phyloP scores from a whole-genome alignment of 2,888 invertebrate species.

The Julus scandinavius region DNA sequence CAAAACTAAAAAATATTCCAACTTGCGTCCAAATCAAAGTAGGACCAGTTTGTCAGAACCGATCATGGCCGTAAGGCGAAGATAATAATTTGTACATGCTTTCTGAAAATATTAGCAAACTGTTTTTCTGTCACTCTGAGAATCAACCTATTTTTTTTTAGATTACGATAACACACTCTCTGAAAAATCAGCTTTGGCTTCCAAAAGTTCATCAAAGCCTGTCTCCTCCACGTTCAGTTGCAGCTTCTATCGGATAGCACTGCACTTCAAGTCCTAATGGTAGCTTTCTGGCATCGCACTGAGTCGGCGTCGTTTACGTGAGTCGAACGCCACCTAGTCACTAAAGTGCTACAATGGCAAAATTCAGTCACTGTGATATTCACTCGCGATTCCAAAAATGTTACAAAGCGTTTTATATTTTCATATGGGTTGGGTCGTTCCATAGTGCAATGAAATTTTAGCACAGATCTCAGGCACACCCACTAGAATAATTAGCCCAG shows the following conservation, averaged over 20 bases:
- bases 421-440: neutral
- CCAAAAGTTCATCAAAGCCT: neutral
- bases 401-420: slow-evolving; percentile 5
- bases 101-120: too few species aligned
- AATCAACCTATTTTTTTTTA: too few species aligned
- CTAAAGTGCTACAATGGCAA: slow-evolving; percentile 2
- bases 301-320: neutral
- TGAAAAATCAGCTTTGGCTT: neutral
- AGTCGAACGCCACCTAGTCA: neutral
- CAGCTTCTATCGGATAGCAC: neutral
- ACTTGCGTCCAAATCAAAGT: too few species aligned
- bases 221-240: neutral
- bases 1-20: too few species aligned
- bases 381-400: slow-evolving; percentile 20
- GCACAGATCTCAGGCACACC: neutral
- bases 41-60: too few species aligned
- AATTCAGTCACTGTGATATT: slow-evolving; percentile 1
- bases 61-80: too few species aligned
- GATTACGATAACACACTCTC: neutral
- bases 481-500: neutral
- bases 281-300: neutral
- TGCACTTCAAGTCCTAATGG: neutral
- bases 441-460: neutral
- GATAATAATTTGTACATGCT: too few species aligned
- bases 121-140: too few species aligned